A percentile compares a stretch with the other conserved stretches of the same genome.
phyloP scores from a whole-genome alignment of 2,888 invertebrate genomes.

The Mythimna impura region DNA sequence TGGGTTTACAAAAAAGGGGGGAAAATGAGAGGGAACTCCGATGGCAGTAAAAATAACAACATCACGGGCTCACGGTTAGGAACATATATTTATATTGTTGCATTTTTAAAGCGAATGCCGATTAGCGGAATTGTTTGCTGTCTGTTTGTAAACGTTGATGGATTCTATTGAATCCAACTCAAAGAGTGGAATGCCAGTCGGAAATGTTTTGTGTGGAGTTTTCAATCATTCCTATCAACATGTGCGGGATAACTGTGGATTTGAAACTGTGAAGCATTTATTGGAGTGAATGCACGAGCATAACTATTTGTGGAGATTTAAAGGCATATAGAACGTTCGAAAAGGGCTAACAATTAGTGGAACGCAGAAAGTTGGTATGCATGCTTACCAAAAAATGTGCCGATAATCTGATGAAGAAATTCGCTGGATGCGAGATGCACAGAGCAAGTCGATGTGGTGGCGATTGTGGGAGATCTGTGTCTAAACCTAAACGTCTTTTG shows the following conservation, averaged over 20 bases:
- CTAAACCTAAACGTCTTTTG: neutral
- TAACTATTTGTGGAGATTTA: neutral
- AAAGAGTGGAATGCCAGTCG: conserved; percentile 28
- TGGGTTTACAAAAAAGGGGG: conserved; percentile 24
- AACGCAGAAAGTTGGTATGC: neutral
- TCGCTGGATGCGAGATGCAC: too few relatives aligned
- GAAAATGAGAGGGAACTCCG: conserved; percentile 1
- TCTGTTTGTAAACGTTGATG: conserved; percentile 38
- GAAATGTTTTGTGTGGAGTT: conserved; percentile 27
- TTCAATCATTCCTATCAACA: conserved; percentile 37
- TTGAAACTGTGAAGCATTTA: conserved; percentile 3
- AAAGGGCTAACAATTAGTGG: too few relatives aligned
- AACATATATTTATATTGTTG: conserved; percentile 37
- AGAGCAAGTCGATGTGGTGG: too few relatives aligned
- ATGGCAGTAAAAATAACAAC: conserved; percentile 25
- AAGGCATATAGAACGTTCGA: neutral
- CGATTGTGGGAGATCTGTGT: neutral
- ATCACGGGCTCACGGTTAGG: neutral
- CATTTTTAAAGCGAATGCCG: conserved; percentile 26
- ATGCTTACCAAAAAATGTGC: neutral
- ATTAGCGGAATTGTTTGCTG: conserved; percentile 21
- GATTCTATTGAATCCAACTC: conserved; percentile 43
- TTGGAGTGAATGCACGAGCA: too few relatives aligned
- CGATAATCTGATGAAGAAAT: neutral
- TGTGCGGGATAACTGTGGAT: conserved; percentile 15